Percentiles rank a stretch among this genome's conserved stretches.
Conservation (phyloP, 2,797 vertebrate species). For the Parambassis ranga region DNA sequence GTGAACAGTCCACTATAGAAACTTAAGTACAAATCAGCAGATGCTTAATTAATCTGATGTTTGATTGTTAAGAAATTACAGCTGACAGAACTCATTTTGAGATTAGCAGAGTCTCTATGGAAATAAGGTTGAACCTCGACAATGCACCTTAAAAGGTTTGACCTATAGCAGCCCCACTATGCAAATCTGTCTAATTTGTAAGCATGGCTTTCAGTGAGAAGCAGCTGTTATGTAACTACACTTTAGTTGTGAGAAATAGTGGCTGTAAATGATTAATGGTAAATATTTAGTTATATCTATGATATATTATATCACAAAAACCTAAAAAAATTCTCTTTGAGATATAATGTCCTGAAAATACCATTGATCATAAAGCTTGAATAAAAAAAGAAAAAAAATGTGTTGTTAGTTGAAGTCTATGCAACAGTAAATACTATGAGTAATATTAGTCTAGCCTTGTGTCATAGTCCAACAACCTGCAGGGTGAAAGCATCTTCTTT, state of each 20-base stretch:
- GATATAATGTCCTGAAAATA: no score
- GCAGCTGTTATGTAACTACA: constrained; percentile 38
- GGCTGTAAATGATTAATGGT: constrained; percentile 23
- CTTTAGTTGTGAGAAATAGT: constrained; percentile 5
- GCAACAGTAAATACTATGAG: no score
- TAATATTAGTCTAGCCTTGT: no score
- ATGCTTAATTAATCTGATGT: no score
- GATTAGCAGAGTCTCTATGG: constrained; percentile 15
- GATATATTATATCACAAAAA: no score
- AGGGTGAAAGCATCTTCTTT: constrained; percentile 12
- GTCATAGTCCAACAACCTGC: no score
- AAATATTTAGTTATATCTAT: no score
- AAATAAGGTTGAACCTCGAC: constrained; percentile 27
- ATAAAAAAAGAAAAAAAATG: no score
- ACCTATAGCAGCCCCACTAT: constrained; percentile 40
- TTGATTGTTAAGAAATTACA: not conserved
- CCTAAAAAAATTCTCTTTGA: no score
- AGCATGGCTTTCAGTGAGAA: constrained; percentile 17
- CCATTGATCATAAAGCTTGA: no score
- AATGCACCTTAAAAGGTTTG: constrained; percentile 25
- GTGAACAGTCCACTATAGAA: not conserved
- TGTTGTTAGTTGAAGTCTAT: no score
- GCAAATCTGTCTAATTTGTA: constrained; percentile 43
- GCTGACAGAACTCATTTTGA: not conserved
- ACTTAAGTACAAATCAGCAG: not conserved